Percentiles rank a stretch among this genome's conserved stretches.
These are phyloP conservation scores for Sebastiscus tertius DNA, from an alignment of 2,797 vertebrate species.

Conservation along the genomic window DNA sequence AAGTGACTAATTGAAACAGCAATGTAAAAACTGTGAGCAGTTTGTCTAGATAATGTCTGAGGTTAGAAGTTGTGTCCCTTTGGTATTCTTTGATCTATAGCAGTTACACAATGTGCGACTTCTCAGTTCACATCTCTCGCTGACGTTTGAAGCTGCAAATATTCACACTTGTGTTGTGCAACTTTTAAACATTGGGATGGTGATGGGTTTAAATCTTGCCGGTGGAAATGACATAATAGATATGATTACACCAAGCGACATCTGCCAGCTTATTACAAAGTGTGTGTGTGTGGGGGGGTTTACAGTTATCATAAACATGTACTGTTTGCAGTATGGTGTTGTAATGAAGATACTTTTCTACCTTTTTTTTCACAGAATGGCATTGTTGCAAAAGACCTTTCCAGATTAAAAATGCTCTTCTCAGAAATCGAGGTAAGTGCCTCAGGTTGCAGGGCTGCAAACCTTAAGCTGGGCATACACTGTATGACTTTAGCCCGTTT, in stretches of 20 bases:
- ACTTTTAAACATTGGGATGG: not conserved
- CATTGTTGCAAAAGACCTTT: conserved; percentile 96
- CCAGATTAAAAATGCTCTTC: conserved; percentile 94
- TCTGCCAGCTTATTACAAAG: not conserved
- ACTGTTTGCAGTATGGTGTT: not conserved
- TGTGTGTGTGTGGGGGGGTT: no score
- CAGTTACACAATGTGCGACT: not conserved
- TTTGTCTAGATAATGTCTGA: not conserved
- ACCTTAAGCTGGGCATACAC: not conserved
- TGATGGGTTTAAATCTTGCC: not conserved
- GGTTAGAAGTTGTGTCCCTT: not conserved
- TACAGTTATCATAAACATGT: not conserved
- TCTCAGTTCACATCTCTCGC: not conserved
- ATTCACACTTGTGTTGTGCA: not conserved
- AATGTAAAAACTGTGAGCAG: not conserved
- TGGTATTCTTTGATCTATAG: not conserved
- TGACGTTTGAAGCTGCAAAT: not conserved
- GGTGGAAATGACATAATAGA: not conserved
- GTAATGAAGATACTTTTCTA: not conserved
- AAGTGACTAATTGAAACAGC: not conserved
- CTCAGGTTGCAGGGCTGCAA: not conserved
- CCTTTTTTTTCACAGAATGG: conserved; percentile 87
- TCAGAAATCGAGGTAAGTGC: conserved; percentile 94
- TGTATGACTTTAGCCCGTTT: not conserved
- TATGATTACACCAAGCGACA: not conserved